These are phyloP conservation scores for Malurus elegans DNA, from an alignment of 2,113 vertebrate genomes.

Conservation along the genomic window DNA sequence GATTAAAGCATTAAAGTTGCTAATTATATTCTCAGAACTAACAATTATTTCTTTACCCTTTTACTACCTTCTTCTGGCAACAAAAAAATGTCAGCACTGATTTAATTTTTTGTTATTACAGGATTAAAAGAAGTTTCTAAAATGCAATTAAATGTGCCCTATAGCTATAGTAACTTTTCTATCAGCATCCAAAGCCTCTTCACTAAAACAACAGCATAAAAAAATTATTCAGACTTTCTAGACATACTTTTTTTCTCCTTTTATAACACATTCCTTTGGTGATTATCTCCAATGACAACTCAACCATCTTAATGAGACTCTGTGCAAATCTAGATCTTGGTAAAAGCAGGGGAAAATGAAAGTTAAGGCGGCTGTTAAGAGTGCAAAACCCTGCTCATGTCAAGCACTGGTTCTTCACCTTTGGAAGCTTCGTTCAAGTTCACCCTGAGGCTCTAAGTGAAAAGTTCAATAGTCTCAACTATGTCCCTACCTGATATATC, in stretches of 20 bases:
- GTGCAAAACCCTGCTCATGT: conserved; percentile 59
- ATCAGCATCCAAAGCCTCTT: conserved; percentile 78
- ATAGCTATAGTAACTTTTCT: conserved; percentile 82
- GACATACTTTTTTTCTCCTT: conserved; percentile 57
- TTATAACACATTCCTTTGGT: conserved; percentile 71
- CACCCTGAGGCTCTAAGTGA: conserved; percentile 77
- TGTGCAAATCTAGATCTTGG: conserved; percentile 65
- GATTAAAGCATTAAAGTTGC: conserved; percentile 87
- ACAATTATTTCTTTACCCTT: conserved; percentile 88
- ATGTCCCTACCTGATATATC: conserved; percentile 71
- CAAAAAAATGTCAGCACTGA: conserved; percentile 85
- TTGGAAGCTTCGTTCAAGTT: conserved; percentile 74
- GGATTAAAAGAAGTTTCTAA: conserved; percentile 86
- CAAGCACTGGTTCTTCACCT: conserved; percentile 72
- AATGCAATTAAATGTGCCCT: conserved; percentile 85
- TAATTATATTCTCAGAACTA: conserved; percentile 88
- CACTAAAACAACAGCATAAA: conserved; percentile 80
- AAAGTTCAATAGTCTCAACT: conserved; percentile 76
- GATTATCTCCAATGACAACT: conserved; percentile 80
- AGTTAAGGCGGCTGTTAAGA: conserved; percentile 72
- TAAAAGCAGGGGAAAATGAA: conserved; percentile 74
- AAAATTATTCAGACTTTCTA: conserved; percentile 71
- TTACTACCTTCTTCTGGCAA: conserved; percentile 87
- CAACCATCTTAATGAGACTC: conserved; percentile 76
- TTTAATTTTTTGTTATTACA: conserved; percentile 88